A percentile compares a stretch with the other conserved stretches of the same genome.
Evolutionary conservation across 37 sponge, comb jelly and placozoan genomes (phyloP).

Genomic region (Corticium candelabrum): DNA sequence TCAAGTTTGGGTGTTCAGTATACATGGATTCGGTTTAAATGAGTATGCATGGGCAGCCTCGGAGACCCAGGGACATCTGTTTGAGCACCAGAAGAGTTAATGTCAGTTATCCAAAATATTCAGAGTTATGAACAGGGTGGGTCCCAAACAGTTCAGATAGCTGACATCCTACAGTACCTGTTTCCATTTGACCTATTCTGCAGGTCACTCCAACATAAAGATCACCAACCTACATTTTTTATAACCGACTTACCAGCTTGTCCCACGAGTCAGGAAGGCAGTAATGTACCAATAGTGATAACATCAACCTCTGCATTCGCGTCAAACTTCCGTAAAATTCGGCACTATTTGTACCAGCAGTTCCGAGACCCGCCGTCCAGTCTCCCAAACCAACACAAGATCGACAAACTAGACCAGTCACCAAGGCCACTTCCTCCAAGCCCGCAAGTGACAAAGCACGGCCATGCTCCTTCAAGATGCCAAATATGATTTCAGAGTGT

Average conservation of each 20-base stretch:
- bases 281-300: constrained; percentile 42
- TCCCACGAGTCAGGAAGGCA: constrained; percentile 37
- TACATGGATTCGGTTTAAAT: no score
- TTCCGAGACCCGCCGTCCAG: background rate
- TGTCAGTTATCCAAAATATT: no score
- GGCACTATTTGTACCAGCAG: background rate
- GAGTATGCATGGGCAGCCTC: background rate
- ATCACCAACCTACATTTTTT: constrained; percentile 1
- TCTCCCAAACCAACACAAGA: constrained; percentile 38
- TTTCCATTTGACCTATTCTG: no score
- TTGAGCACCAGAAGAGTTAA: no score
- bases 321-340: constrained; percentile 8
- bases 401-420: constrained; percentile 51
- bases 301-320: constrained; percentile 46
- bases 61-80: no score
- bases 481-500: constrained; percentile 52
- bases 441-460: constrained; percentile 13
- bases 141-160: no score
- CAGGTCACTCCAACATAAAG: no score
- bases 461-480: constrained; percentile 36
- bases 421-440: constrained; percentile 58
- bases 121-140: no score
- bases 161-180: no score
- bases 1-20: no score
- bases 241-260: background rate